A percentile compares a stretch with the other conserved stretches of the same genome.
Conservation (phyloP, 1,140 invertebrate species). For the Drosophila serrata region DNA sequence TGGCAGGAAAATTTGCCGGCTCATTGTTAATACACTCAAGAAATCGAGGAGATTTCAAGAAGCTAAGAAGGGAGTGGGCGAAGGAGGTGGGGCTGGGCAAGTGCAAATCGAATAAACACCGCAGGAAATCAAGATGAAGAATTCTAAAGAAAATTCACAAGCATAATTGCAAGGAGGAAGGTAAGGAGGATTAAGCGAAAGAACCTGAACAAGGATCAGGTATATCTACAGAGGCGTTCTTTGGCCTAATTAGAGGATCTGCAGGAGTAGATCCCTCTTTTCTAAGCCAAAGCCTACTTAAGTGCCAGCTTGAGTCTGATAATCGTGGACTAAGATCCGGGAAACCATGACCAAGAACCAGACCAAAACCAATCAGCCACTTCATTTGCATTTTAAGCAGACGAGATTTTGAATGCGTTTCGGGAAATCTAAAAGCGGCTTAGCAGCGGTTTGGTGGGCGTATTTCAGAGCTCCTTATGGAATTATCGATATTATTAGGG, state of each 20-base stretch:
- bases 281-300: constrained; percentile 48
- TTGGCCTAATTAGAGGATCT: constrained; percentile 69
- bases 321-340: constrained; percentile 48
- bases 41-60: constrained; percentile 26
- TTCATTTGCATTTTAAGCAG: constrained; percentile 78
- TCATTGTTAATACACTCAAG: constrained; percentile 63
- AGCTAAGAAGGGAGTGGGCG: not conserved
- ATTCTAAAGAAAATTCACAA: constrained; percentile 46
- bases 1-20: constrained; percentile 70
- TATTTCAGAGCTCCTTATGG: constrained; percentile 46
- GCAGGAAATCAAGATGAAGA: constrained; percentile 59
- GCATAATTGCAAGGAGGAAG: constrained; percentile 38
- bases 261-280: constrained; percentile 7
- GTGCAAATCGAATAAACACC: constrained; percentile 73
- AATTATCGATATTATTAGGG: constrained; percentile 78
- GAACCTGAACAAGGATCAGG: constrained; percentile 17
- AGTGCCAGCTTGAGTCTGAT: constrained; percentile 59
- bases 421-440: constrained; percentile 53
- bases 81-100: constrained; percentile 7
- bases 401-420: constrained; percentile 42
- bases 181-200: constrained; percentile 52
- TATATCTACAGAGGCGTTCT: constrained; percentile 24
- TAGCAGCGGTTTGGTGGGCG: constrained; percentile 51
- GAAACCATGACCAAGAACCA: constrained; percentile 32
- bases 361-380: constrained; percentile 75